Evolutionary conservation across 2,888 invertebrate genomes (phyloP).

Genomic region (Tetranychus piercei): DNA sequence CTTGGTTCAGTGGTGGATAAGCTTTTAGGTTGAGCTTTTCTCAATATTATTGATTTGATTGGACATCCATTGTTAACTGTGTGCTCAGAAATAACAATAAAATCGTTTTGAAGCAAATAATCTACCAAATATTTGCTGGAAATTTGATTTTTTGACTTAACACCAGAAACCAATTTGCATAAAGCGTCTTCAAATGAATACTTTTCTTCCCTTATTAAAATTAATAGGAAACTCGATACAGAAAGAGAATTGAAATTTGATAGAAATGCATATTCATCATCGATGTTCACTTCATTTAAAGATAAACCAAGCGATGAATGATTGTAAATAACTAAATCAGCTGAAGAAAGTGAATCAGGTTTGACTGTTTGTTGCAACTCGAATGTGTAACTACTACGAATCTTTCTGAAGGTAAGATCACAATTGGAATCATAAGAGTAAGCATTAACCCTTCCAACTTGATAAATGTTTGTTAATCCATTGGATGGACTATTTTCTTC

Average conservation of each 20-base stretch:
- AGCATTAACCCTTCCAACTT: neutral
- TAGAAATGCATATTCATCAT: neutral
- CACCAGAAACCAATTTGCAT: neutral
- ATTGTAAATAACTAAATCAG: constrained; percentile 2
- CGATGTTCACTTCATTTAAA: neutral
- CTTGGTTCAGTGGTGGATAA: neutral
- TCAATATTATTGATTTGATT: constrained; percentile 7
- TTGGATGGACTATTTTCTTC: neutral
- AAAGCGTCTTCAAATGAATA: neutral
- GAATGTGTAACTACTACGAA: neutral
- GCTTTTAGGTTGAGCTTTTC: neutral
- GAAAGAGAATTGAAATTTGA: neutral
- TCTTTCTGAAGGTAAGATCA: neutral
- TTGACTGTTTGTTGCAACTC: constrained; percentile 25
- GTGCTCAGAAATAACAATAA: neutral
- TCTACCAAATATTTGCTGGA: neutral
- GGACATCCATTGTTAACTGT: neutral
- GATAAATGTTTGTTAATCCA: neutral
- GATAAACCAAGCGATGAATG: neutral
- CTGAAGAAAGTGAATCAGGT: constrained; percentile 22
- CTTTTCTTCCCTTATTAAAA: neutral
- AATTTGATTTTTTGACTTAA: neutral
- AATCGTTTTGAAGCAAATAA: neutral
- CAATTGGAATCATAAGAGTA: neutral
- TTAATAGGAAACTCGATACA: neutral